These are phyloP conservation scores for Andrena bucephala DNA, from an alignment of 2,888 invertebrate species.

Conservation along the genomic window DNA sequence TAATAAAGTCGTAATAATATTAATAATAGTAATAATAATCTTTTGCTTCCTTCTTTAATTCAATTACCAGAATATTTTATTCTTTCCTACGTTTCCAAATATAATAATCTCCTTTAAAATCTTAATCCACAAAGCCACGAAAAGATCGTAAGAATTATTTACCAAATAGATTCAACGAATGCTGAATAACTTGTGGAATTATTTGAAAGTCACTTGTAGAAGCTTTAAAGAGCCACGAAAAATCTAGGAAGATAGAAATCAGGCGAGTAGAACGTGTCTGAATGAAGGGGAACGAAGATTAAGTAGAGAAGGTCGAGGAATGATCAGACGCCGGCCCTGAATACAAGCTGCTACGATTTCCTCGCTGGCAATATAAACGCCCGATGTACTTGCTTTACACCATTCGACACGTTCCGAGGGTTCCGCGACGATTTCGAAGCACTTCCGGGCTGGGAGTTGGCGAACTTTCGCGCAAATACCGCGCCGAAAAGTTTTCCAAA, in stretches of 20 bases:
- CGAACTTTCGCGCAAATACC: conserved; percentile 33
- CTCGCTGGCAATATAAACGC: not conserved
- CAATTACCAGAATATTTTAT: no score
- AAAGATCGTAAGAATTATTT: no score
- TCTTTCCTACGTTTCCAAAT: no score
- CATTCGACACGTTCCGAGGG: conserved; percentile 14
- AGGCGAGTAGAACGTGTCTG: not conserved
- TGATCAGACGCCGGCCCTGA: conserved; percentile 1
- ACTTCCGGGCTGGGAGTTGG: conserved; percentile 23
- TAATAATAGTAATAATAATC: no score
- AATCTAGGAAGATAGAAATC: not conserved
- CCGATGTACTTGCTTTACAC: conserved; percentile 7
- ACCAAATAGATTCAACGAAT: no score
- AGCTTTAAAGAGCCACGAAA: not conserved
- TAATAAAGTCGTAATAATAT: no score
- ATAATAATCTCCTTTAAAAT: no score
- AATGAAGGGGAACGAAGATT: not conserved
- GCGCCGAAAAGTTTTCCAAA: conserved; percentile 2
- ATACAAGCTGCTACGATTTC: not conserved
- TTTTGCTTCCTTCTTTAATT: no score
- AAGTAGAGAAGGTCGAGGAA: not conserved
- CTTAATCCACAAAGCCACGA: no score
- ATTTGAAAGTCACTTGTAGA: not conserved
- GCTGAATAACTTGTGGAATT: no score
- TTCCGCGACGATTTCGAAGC: conserved; percentile 20